Percentiles rank a stretch among this genome's conserved stretches.
Conservation (phyloP, 1,140 invertebrate genomes). For the Parasteatoda tepidariorum region DNA sequence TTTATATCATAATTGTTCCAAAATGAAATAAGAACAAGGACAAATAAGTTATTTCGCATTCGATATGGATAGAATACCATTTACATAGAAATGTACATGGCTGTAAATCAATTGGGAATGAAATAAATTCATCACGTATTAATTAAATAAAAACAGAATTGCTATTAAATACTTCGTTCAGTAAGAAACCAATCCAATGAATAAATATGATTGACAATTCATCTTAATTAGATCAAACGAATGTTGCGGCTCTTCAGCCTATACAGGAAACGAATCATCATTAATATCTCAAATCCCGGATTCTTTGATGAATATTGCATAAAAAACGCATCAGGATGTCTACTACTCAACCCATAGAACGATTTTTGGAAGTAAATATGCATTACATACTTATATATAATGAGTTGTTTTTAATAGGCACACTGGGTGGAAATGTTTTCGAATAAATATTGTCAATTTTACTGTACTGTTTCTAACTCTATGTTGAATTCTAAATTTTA, state of each 20-base stretch:
- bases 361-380: too few relatives aligned
- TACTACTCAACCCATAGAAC: conserved; percentile 5
- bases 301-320: conserved; percentile 20
- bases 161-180: conserved; percentile 21
- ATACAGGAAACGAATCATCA: conserved; percentile 24
- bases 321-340: background rate
- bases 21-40: too few relatives aligned
- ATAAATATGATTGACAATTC: conserved; percentile 24
- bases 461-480: background rate
- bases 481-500: background rate
- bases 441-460: conserved; percentile 1
- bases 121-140: too few relatives aligned
- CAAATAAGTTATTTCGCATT: too few relatives aligned
- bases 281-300: conserved; percentile 36
- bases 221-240: conserved; percentile 31
- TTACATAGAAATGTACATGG: too few relatives aligned
- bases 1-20: too few relatives aligned
- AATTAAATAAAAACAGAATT: conserved; percentile 22
- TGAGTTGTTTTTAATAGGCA: too few relatives aligned
- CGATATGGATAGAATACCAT: too few relatives aligned
- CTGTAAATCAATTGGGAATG: too few relatives aligned
- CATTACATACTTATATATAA: too few relatives aligned
- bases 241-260: conserved; percentile 1
- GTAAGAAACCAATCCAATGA: background rate
- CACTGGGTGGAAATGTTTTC: too few relatives aligned